These are phyloP conservation scores for Anguilla japonica DNA, from an alignment of 2,113 vertebrate species.

Conservation along the genomic window DNA sequence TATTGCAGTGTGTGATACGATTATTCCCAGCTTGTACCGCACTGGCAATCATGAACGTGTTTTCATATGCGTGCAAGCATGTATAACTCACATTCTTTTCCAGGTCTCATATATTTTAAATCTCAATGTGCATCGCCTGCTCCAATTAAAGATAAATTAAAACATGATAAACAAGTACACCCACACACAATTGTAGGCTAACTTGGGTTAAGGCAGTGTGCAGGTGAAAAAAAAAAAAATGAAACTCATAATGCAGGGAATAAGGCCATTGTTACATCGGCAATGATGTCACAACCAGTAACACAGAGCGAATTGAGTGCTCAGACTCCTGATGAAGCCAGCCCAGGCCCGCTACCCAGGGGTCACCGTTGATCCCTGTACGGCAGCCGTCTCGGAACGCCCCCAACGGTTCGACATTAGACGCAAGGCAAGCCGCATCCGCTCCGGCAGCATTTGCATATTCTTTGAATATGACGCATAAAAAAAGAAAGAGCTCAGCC, in stretches of 20 bases:
- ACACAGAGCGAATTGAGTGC: not conserved
- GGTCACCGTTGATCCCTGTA: slow-evolving; percentile 56
- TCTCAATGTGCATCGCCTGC: not conserved
- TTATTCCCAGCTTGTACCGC: no score
- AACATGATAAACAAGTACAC: not conserved
- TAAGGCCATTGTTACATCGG: not conserved
- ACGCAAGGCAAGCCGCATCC: slow-evolving; percentile 82
- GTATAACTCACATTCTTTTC: no score
- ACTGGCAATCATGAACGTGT: no score
- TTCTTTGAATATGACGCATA: slow-evolving; percentile 74
- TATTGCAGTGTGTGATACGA: no score
- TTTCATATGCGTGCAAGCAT: no score
- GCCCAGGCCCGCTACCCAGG: slow-evolving; percentile 53
- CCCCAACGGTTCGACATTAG: slow-evolving; percentile 87
- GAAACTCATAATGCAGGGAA: not conserved
- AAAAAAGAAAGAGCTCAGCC: slow-evolving; percentile 59
- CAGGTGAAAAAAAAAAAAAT: not conserved
- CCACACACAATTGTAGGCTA: not conserved
- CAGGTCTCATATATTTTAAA: no score
- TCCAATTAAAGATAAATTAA: not conserved
- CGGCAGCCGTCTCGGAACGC: slow-evolving; percentile 74
- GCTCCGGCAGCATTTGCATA: slow-evolving; percentile 71
- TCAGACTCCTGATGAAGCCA: not conserved
- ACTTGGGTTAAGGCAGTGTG: not conserved
- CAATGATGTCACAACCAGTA: not conserved